These are phyloP conservation scores for Heliconius cydno DNA, from an alignment of 2,888 invertebrate species.

Conservation along the genomic window DNA sequence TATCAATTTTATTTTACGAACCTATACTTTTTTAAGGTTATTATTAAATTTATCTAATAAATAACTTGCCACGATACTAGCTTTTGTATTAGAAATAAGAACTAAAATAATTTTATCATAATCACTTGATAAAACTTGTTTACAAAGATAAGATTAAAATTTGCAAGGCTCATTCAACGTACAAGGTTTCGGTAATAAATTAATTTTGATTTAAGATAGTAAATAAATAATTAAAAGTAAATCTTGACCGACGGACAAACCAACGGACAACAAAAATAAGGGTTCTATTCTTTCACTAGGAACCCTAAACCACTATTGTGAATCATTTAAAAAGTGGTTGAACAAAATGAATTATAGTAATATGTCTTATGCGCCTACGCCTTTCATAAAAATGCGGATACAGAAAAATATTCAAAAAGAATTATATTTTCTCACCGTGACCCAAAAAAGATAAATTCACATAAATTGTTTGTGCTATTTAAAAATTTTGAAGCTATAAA, in stretches of 20 bases:
- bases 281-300: background rate
- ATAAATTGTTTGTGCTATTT: background rate
- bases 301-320: background rate
- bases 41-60: background rate
- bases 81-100: constrained; percentile 33
- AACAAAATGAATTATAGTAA: background rate
- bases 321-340: background rate
- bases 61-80: constrained; percentile 14
- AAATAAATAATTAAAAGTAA: background rate
- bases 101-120: constrained; percentile 39
- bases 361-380: background rate
- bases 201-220: background rate
- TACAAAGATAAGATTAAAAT: constrained; percentile 48
- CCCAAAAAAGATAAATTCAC: background rate
- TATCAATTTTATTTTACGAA: background rate
- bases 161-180: constrained; percentile 46
- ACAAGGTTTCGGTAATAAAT: constrained; percentile 40
- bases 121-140: constrained; percentile 44
- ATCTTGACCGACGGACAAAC: background rate
- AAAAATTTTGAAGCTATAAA: constrained; percentile 3
- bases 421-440: background rate
- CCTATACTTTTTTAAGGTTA: background rate
- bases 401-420: background rate
- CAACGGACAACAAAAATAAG: background rate
- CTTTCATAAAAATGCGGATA: background rate